Percentiles rank a stretch among this genome's conserved stretches.
Evolutionary conservation across 2,113 vertebrate species (phyloP).

Genomic region (Raja brachyura): DNA sequence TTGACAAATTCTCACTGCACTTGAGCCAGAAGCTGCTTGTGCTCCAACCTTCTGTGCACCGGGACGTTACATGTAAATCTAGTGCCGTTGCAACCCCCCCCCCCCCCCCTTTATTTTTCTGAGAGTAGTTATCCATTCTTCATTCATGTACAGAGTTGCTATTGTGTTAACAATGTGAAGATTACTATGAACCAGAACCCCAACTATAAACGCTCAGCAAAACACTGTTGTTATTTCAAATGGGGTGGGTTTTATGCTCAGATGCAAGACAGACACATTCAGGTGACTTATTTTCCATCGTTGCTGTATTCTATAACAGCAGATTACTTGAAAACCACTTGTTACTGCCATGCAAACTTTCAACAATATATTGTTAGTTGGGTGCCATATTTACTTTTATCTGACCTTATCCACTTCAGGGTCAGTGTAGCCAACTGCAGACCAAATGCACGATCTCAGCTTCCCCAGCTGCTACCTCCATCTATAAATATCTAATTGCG

Average conservation of each 20-base stretch:
- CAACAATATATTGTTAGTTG: conserved; percentile 28
- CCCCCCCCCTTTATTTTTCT: not conserved
- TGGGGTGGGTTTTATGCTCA: not conserved
- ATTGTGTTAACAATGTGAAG: not conserved
- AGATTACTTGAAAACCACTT: conserved; percentile 14
- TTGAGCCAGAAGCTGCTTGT: not conserved
- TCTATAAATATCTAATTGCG: conserved; percentile 28
- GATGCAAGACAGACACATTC: not conserved
- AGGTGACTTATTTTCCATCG: not conserved
- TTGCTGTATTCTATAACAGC: not conserved
- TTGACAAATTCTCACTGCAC: not conserved
- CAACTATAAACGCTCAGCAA: conserved; percentile 7
- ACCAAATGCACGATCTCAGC: conserved; percentile 21
- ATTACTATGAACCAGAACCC: not conserved
- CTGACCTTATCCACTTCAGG: conserved; percentile 33
- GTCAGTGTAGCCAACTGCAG: conserved; percentile 4
- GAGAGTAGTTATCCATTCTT: not conserved
- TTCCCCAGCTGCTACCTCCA: conserved; percentile 12
- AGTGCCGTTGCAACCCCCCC: no score
- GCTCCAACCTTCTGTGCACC: not conserved
- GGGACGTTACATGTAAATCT: not conserved
- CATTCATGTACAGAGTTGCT: no score
- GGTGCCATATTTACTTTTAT: conserved; percentile 13
- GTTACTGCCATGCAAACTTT: not conserved
- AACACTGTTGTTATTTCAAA: not conserved